phyloP scores from a whole-genome alignment of 1,140 invertebrate species.

The Parasteatoda tepidariorum region DNA sequence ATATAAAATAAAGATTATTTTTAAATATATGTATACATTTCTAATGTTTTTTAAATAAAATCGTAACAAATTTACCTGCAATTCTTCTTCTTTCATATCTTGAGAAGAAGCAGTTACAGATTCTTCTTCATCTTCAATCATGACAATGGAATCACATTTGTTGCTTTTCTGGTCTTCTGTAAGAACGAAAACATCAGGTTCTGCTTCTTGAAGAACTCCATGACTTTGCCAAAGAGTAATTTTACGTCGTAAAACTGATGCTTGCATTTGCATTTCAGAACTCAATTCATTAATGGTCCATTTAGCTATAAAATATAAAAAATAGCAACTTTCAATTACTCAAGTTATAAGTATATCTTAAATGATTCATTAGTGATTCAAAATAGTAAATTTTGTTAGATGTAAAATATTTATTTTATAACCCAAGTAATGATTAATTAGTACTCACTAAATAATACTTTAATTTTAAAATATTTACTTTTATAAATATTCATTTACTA shows the following conservation, averaged over 20 bases:
- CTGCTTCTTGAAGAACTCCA: constrained; percentile 82
- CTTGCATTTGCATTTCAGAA: constrained; percentile 83
- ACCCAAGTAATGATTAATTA: too few species aligned
- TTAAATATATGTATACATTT: too few species aligned
- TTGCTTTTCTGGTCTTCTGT: constrained; percentile 77
- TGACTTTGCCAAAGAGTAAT: constrained; percentile 88
- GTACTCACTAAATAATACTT: too few species aligned
- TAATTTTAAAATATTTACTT: too few species aligned
- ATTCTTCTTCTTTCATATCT: constrained; percentile 91
- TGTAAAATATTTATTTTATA: too few species aligned
- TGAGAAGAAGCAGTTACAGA: constrained; percentile 92
- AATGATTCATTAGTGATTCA: too few species aligned
- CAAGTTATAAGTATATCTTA: too few species aligned
- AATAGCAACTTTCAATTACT: constrained; percentile 15
- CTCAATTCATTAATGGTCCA: constrained; percentile 89
- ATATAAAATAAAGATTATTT: too few species aligned
- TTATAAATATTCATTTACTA: too few species aligned
- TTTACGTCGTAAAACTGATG: constrained; percentile 83
- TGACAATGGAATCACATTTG: constrained; percentile 70
- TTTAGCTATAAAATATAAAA: constrained; percentile 71
- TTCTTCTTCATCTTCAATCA: constrained; percentile 91
- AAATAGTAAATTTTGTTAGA: too few species aligned
- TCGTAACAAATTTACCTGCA: constrained; percentile 78
- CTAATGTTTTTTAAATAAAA: too few species aligned
- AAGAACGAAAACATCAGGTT: constrained; percentile 80